phyloP scores from a whole-genome alignment of 2,113 vertebrate genomes.

The Addax nasomaculatus region DNA sequence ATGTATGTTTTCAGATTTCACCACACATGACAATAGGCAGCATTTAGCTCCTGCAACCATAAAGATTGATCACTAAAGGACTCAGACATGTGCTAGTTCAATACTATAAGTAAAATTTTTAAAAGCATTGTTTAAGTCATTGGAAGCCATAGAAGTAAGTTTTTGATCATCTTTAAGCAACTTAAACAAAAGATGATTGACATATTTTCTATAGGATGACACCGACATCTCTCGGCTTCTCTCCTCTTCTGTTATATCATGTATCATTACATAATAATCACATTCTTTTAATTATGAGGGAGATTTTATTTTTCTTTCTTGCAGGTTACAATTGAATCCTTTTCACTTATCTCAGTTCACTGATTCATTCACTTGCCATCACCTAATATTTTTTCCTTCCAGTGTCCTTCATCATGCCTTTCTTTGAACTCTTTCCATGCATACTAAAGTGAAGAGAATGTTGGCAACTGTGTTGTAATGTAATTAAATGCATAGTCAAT shows the following conservation, averaged over 20 bases:
- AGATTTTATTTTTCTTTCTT: background rate
- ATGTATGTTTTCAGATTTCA: background rate
- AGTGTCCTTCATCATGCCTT: background rate
- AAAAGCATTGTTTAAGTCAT: background rate
- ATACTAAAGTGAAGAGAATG: background rate
- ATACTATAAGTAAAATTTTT: background rate
- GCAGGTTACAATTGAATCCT: background rate
- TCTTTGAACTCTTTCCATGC: background rate
- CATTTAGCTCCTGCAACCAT: background rate
- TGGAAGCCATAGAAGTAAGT: background rate
- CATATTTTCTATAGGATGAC: background rate
- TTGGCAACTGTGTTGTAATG: constrained; percentile 60
- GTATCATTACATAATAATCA: background rate
- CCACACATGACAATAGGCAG: background rate
- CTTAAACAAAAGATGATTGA: background rate
- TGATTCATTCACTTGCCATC: background rate
- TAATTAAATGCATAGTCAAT: constrained; percentile 53
- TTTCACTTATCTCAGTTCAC: background rate
- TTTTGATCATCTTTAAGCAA: background rate
- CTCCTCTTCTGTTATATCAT: background rate
- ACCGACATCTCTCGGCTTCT: background rate
- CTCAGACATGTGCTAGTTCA: background rate
- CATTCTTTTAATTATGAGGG: background rate
- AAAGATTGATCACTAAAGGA: background rate
- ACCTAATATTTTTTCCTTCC: background rate